Base-by-base conservation (phyloP, 92 coral and sea anemone genomes). In the Palythoa heliodiscus region DNA sequence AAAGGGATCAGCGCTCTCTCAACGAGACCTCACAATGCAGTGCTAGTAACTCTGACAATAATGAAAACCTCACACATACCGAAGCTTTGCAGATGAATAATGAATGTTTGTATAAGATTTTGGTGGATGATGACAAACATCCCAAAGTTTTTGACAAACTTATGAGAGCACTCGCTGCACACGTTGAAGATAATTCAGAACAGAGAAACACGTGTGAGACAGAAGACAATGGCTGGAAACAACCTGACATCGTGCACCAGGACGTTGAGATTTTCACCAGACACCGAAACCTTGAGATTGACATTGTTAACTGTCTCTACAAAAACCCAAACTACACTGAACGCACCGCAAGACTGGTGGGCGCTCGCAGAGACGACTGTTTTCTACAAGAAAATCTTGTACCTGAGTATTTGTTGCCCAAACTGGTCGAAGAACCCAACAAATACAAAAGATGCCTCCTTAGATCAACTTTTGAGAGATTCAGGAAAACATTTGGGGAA, bases 341-440 rank as follows among this genome's bases (percentile, higher is more conserved):
- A 22, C 84, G 73, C 35, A 64, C 22, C 10, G 47, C 38, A 40
- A 43, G 84, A 40, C 84, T 63, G 3, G 1, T 12, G 2, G 12
- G 40, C 48, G 15, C 58, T 7, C 16, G 39, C 10, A 13, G 60
- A 1, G 38, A 75, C 12, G 73, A 78, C 29, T 40, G n/a, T 63
- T 14, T 58, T 35, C 61, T 76, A 47, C 92, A 88, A 64, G 91
- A 81, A 2, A 67, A 76, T 68, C 85, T 86, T 6, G 88, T 84
- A 48, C 84, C 92, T 1, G 85, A 87, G 37, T 88, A 89, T 29
- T 38, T 92, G 7, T 15, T 37, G 37, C 77, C 73, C 7, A 86
- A 69, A 24, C 50, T 94, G 3, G 47, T 39, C 19, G 75, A 78
- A 0, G 92, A 94, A n/a, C 98, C 98, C 13, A 9, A 60, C 15